These are phyloP conservation scores for Cremastinae sp. DNA, from an alignment of 2,888 invertebrate species.

Conservation along the genomic window DNA sequence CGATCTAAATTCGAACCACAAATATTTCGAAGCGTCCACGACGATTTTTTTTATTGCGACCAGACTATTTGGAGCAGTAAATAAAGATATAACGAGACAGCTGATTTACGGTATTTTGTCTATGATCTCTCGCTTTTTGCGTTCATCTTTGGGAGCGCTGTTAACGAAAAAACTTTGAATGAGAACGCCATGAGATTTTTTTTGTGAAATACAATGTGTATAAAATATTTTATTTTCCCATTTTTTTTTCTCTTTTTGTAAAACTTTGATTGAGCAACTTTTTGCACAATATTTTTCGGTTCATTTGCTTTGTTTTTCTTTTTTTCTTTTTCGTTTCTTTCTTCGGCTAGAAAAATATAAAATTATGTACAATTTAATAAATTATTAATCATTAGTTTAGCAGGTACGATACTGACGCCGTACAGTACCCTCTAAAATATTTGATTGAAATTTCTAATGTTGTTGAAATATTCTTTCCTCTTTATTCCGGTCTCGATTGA, in stretches of 20 bases:
- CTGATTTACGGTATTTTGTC: constrained; percentile 23
- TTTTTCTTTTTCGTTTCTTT: constrained; percentile 62
- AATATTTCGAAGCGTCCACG: constrained; percentile 1
- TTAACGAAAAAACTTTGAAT: constrained; percentile 67
- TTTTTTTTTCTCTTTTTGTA: constrained; percentile 55
- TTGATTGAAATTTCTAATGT: constrained; percentile 63
- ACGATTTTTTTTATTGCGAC: constrained; percentile 3
- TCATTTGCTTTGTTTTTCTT: constrained; percentile 48
- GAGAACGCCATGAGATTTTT: constrained; percentile 73
- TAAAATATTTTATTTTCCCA: constrained; percentile 75
- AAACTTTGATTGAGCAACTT: constrained; percentile 72
- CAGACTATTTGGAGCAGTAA: constrained; percentile 25
- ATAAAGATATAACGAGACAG: constrained; percentile 25
- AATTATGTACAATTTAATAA: constrained; percentile 79
- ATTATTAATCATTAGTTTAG: constrained; percentile 70
- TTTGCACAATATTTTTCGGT: constrained; percentile 72
- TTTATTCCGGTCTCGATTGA: constrained; percentile 22
- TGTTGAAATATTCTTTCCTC: constrained; percentile 39
- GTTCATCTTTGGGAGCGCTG: constrained; percentile 37
- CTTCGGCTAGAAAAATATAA: constrained; percentile 77
- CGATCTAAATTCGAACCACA: too few species aligned
- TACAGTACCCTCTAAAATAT: constrained; percentile 64
- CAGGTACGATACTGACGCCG: constrained; percentile 68
- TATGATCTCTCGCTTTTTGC: constrained; percentile 7
- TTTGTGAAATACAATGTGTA: constrained; percentile 73